phyloP scores from a whole-genome alignment of 2,113 vertebrate species.

The Rhodinocichla rosea region DNA sequence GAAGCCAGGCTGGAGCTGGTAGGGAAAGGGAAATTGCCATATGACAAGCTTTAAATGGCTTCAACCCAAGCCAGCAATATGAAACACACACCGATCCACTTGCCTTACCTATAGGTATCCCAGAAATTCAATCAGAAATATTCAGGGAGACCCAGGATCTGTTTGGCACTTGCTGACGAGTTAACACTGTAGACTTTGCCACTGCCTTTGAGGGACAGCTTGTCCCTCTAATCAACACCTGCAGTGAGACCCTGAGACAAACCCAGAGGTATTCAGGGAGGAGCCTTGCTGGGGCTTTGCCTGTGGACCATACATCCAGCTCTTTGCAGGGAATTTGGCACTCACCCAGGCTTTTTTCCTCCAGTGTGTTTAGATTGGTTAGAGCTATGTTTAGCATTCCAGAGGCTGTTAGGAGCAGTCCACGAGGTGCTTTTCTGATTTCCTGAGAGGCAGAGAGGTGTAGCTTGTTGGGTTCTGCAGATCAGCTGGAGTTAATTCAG shows the following conservation, averaged over 20 bases:
- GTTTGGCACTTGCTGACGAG: background rate
- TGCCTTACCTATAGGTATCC: background rate
- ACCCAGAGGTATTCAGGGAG: background rate
- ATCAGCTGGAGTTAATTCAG: background rate
- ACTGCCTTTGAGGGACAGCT: background rate
- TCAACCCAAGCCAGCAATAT: background rate
- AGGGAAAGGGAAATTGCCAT: background rate
- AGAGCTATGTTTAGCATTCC: background rate
- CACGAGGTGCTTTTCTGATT: background rate
- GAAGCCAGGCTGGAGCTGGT: background rate
- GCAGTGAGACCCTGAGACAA: background rate
- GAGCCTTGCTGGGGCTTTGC: background rate
- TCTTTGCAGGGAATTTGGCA: background rate
- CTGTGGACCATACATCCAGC: background rate
- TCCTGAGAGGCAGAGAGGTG: background rate
- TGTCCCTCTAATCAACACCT: background rate
- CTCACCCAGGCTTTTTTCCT: background rate
- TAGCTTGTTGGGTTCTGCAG: background rate
- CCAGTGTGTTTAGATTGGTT: background rate
- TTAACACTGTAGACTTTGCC: background rate
- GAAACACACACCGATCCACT: background rate
- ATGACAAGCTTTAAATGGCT: background rate
- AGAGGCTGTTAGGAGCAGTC: background rate
- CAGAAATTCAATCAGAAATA: background rate
- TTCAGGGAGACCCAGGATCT: background rate